phyloP scores from a whole-genome alignment of 1,140 invertebrate genomes.

The Sarcophaga bullata region DNA sequence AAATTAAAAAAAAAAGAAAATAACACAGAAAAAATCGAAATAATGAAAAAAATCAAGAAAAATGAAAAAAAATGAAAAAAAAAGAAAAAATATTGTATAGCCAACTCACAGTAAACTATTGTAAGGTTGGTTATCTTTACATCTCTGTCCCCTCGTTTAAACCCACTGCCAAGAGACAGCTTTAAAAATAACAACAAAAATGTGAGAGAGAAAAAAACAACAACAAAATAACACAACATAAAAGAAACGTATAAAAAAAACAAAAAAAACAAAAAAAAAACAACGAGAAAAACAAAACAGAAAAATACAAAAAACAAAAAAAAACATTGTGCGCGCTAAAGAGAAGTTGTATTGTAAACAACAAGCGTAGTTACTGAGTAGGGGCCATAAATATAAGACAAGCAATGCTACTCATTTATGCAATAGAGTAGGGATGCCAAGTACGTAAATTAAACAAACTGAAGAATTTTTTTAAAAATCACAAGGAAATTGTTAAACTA shows the following conservation, averaged over 20 bases:
- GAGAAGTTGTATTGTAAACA: background rate
- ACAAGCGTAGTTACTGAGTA: background rate
- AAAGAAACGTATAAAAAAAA: background rate
- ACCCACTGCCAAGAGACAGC: constrained; percentile 13
- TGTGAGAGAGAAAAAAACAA: background rate
- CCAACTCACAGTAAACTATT: constrained; percentile 32
- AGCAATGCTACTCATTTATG: too few relatives aligned
- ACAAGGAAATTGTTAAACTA: too few relatives aligned
- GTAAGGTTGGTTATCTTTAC: constrained; percentile 39
- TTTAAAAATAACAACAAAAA: constrained; percentile 31
- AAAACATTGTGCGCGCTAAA: constrained; percentile 8
- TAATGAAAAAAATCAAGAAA: constrained; percentile 6
- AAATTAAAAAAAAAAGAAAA: background rate
- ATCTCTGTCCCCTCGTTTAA: constrained; percentile 28
- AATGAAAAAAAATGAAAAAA: background rate
- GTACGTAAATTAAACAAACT: too few relatives aligned
- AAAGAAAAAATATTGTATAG: background rate
- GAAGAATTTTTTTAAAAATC: too few relatives aligned
- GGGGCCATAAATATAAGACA: background rate
- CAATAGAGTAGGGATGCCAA: too few relatives aligned
- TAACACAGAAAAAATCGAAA: constrained; percentile 33
- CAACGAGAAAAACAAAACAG: background rate
- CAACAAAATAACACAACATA: constrained; percentile 12
- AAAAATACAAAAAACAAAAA: background rate
- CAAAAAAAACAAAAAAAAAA: background rate